Percentiles rank a stretch among this genome's conserved stretches.
phyloP scores from a whole-genome alignment of 2,797 vertebrate genomes.

The Fringilla coelebs region DNA sequence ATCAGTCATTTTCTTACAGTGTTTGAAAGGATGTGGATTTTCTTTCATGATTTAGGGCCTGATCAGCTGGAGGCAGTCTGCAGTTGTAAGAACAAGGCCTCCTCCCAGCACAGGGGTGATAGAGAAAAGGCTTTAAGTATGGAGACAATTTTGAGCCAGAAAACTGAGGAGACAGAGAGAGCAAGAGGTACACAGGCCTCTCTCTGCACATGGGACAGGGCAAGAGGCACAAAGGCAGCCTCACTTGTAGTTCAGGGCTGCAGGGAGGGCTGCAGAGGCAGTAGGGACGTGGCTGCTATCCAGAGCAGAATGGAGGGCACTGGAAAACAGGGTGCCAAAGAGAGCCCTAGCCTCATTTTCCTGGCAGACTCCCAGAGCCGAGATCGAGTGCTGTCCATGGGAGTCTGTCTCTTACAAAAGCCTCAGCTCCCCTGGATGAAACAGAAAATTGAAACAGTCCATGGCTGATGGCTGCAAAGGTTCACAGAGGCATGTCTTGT shows the following conservation, averaged over 20 bases:
- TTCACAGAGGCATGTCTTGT: conserved; percentile 51
- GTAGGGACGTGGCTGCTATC: not conserved
- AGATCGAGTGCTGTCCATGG: not conserved
- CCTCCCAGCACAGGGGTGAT: not conserved
- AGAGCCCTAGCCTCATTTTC: not conserved
- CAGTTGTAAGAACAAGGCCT: conserved; percentile 1
- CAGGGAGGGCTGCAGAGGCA: not conserved
- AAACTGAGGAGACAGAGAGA: conserved; percentile 11
- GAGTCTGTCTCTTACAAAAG: conserved; percentile 16
- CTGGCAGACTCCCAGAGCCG: conserved; percentile 27
- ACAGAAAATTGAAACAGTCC: conserved; percentile 47
- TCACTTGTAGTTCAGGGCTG: not conserved
- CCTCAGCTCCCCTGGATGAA: conserved; percentile 18
- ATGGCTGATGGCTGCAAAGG: conserved; percentile 29
- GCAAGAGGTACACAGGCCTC: not conserved
- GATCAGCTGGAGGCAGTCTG: not conserved
- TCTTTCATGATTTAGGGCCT: not conserved
- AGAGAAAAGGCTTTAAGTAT: not conserved
- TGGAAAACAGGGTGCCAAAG: conserved; percentile 12
- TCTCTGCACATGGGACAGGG: not conserved
- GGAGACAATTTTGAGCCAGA: conserved; percentile 3
- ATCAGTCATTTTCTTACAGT: not conserved
- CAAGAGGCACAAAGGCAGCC: conserved; percentile 25
- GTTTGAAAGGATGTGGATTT: not conserved
- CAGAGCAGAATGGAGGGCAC: not conserved